Evolutionary conservation across 2,888 invertebrate species (phyloP), one percentile per base, ranked within the genome.

Genomic region (Epicampocera succincta): DNA sequence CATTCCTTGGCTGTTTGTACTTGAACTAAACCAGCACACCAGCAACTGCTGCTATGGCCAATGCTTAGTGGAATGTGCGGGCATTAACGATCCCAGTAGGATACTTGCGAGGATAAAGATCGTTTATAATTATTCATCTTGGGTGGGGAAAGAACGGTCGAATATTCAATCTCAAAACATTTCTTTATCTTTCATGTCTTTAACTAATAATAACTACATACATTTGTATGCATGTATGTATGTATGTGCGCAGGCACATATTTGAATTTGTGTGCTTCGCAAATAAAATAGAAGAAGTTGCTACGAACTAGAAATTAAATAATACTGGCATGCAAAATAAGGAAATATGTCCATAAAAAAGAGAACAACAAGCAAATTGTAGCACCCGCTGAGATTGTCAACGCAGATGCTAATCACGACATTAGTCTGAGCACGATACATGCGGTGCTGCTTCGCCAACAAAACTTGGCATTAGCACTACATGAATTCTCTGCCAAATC

Each of bases 21-120:
- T 60, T 69, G 52, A 76, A 52, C 42, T 52, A 44, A 76, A 58
- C 60, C 25, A 60, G 21, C 78, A 48, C 15, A 40, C 17, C 8
- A 8, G 33, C 33, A 29, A 29, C n/a, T n/a, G n/a, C 25, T 25
- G 25, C 25, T 3, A 6, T 75, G 60, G 29, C 68, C 76, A 75
- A 73, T 61, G 69, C 66, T 69, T 80, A 58, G 84, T 84, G 85
- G 84, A 85, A 86, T 84, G 85, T 86, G 85, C 84, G 85, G 84
- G 86, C 89, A 90, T 90, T 90, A 90, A 89, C 89, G 85, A 85
- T 86, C 90, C 84, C 90, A 90, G 90, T 89, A 87, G 90, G 89
- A 87, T 87, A 86, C 86, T 81, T 84, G 84, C 84, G 76, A 85
- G 85, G 85, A 89, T 89, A 90, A 90, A 90, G 90, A 90, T 89